Evolutionary conservation across 2,888 invertebrate genomes (phyloP).

Genomic region (Gryllus longicercus): DNA sequence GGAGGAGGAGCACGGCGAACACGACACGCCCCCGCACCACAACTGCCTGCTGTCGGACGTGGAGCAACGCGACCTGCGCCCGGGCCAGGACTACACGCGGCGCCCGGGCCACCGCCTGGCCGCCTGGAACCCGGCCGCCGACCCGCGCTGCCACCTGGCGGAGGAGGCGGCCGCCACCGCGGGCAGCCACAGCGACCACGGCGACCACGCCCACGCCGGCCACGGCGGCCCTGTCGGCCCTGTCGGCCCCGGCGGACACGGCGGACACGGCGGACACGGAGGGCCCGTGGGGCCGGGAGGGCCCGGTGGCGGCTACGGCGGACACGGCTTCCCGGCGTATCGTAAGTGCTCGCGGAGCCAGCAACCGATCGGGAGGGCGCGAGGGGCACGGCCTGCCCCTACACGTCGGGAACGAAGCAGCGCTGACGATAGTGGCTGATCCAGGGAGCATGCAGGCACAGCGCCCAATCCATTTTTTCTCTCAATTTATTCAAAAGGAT

Average conservation of each 20-base stretch:
- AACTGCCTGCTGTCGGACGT: constrained; percentile 78
- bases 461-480: too few relatives aligned
- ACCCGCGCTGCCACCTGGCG: constrained; percentile 58
- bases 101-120: constrained; percentile 69
- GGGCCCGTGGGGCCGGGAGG: too few relatives aligned
- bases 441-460: too few relatives aligned
- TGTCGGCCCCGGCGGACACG: too few relatives aligned
- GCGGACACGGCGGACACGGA: too few relatives aligned
- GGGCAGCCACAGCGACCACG: not conserved
- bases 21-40: not conserved
- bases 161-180: not conserved
- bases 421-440: too few relatives aligned
- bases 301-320: too few relatives aligned
- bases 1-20: not conserved
- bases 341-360: too few relatives aligned
- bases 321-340: constrained; percentile 7
- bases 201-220: not conserved
- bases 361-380: too few relatives aligned
- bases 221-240: not conserved
- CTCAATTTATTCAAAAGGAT: too few relatives aligned
- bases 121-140: constrained; percentile 75
- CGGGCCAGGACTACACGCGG: constrained; percentile 67
- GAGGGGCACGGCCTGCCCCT: too few relatives aligned
- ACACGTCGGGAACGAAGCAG: too few relatives aligned
- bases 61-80: constrained; percentile 69